Evolutionary conservation across 2,888 invertebrate genomes (phyloP).

Genomic region (Tenodera sinensis): DNA sequence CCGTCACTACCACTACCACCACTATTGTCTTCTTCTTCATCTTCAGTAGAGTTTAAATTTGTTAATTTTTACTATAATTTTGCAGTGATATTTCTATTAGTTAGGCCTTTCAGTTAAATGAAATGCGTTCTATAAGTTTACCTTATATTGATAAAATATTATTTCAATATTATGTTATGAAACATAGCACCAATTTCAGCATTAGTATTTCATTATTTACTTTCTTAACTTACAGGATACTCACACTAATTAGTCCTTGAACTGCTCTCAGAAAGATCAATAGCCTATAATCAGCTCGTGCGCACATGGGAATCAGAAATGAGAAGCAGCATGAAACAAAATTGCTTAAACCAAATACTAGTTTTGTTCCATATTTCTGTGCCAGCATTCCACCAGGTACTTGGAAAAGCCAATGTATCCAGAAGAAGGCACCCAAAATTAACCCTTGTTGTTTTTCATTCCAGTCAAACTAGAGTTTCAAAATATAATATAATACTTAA

Average conservation of each 20-base stretch:
- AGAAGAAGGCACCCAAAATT: slow-evolving; percentile 66
- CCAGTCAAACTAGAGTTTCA: slow-evolving; percentile 53
- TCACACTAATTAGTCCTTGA: slow-evolving; percentile 67
- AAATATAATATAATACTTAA: slow-evolving; percentile 3
- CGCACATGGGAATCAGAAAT: slow-evolving; percentile 61
- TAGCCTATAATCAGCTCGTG: slow-evolving; percentile 53
- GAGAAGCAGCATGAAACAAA: slow-evolving; percentile 60
- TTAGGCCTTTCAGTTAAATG: too few relatives aligned
- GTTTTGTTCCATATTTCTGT: slow-evolving; percentile 65
- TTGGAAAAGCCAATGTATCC: slow-evolving; percentile 68
- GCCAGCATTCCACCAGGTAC: slow-evolving; percentile 69
- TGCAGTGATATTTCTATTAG: too few relatives aligned
- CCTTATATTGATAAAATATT: too few relatives aligned
- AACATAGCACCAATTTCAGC: too few relatives aligned
- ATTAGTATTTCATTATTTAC: neutral
- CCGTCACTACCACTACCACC: too few relatives aligned
- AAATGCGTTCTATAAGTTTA: too few relatives aligned
- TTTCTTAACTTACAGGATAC: slow-evolving; percentile 35
- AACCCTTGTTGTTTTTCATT: slow-evolving; percentile 61
- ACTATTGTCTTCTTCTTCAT: too few relatives aligned
- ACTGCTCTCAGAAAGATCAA: slow-evolving; percentile 59
- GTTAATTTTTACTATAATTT: too few relatives aligned
- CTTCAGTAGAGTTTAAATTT: too few relatives aligned
- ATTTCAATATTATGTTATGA: too few relatives aligned
- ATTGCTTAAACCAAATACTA: slow-evolving; percentile 65